Percentiles rank a stretch among this genome's conserved stretches.
Conservation (phyloP, 2,888 invertebrate genomes). For the Sinelater perroti region DNA sequence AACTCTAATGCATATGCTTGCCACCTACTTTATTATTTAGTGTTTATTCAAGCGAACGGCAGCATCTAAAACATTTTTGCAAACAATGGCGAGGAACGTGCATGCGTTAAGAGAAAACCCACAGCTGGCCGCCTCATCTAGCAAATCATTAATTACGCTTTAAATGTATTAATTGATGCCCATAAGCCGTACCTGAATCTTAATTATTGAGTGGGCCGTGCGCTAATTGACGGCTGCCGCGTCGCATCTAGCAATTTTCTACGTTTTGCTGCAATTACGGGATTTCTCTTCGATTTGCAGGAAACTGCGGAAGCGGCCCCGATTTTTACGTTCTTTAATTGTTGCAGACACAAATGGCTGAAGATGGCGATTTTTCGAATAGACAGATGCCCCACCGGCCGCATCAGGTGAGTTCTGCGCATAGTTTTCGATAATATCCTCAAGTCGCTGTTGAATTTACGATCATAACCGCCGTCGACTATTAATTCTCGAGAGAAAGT, state of each 20-base stretch:
- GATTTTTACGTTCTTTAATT: neutral
- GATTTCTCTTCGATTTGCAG: constrained; percentile 10
- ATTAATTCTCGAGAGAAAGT: constrained; percentile 36
- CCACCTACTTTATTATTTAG: too few species aligned
- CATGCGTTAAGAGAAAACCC: constrained; percentile 8
- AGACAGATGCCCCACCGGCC: constrained; percentile 36
- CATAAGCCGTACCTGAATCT: constrained; percentile 25
- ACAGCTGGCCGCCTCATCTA: neutral
- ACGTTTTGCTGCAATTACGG: neutral
- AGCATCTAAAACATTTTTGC: too few species aligned
- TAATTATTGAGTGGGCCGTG: constrained; percentile 31
- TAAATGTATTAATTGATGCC: constrained; percentile 27
- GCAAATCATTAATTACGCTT: constrained; percentile 21
- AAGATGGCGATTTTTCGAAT: constrained; percentile 52
- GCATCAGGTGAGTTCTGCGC: constrained; percentile 25
- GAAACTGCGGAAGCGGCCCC: neutral
- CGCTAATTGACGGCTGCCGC: constrained; percentile 25
- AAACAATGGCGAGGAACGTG: too few species aligned
- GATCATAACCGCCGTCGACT: constrained; percentile 24
- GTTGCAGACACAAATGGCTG: constrained; percentile 53
- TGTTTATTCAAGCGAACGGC: too few species aligned
- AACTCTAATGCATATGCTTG: too few species aligned
- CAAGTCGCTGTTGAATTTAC: constrained; percentile 15
- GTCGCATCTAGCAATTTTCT: constrained; percentile 24
- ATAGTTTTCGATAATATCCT: constrained; percentile 8